Evolutionary conservation across 2,797 vertebrate genomes (phyloP), one percentile per base, ranked within the genome.

Genomic region (Pseudopleuronectes americanus): DNA sequence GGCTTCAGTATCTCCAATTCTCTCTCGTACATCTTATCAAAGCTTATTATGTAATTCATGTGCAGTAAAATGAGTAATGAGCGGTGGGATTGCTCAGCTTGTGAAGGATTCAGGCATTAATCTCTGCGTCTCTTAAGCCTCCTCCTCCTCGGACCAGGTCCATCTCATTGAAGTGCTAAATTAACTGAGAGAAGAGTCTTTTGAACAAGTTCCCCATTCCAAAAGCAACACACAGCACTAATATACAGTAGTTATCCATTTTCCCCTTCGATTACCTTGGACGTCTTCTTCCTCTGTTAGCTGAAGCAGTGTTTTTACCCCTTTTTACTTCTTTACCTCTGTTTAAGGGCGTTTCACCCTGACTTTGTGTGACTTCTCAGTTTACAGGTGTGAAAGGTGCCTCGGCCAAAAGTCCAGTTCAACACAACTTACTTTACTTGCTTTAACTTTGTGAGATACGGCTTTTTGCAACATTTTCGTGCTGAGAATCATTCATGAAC

Each of bases 1-100:
- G 68, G 84, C 72, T 87, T 74, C 55, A 75, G 63, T 78, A 59
- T 83, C 77, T 83, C 54, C 74, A 60, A 84, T 81, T 68, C 28
- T 28, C 55, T 66, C 59, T 33, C 68, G 6, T 13, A 38, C 6
- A 1, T 67, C 55, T 59, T 74, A 68, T 80, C 68, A 69, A 54
- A 80, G 24, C 49, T 43, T 49, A 80, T 80, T 78, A 38, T 26
- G 26, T 51, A 28, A 64, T 70, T 61, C 38, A 64, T 45, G 41
- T 58, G 8, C 31, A 47, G 65, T 48, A 54, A 68, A 54, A 58
- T 83, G 72, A 80, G 52, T 36, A 79, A 81, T 76, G 57, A 67
- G 68, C 21, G 5, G 28, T 19, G 70, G 66, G 67, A 76, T 33
- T 41, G 48, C 19, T 54, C 33, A 1, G 12, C 41, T 23, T 69